Evolutionary conservation across 2,113 vertebrate genomes (phyloP), one percentile per base, ranked within the genome.

Genomic region (Chrysochloris asiatica): DNA sequence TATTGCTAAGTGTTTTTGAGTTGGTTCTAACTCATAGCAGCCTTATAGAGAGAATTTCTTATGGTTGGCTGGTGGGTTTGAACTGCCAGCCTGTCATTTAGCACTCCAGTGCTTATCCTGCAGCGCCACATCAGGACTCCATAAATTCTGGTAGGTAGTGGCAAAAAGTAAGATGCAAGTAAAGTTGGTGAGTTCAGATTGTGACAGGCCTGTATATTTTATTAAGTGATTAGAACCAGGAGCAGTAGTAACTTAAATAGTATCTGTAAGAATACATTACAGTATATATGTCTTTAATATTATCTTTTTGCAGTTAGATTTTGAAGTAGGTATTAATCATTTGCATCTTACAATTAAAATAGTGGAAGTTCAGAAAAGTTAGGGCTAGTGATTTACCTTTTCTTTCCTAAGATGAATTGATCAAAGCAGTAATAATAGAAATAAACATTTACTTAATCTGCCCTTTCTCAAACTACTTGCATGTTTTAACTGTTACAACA

Each of bases 401-500:
- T 63, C 6, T 59, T 50, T 86, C 26, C n/a, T 63, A 80, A n/a
- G n/a, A 45, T 85, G 28, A 87, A 77, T 45, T 92, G 83, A 93
- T 80, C n/a, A 78, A 38, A 93, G 5, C 8, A 43, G 10, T 83
- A 94, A 59, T 83, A 65, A 77, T 86, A 84, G 54, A 95, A 92
- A 73, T 41, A 71, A 24, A 76, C 4, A 28, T 72, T 76, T 88
- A 84, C 65, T 84, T 94, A 3, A 41, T 88, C 17, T 89, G 79
- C 38, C 56, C 47, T 41, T 83, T 88, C 33, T 69, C 24, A 90
- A 61, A 73, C 16, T n/a, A 73, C 63, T 92, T 78, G 30, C 28
- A 22, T 75, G 50, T 83, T 88, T 69, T 43, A 80, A 83, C 19
- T 89, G 8, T 82, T 17, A 76, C 10, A 13, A n/a, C 11, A 94